phyloP scores from a whole-genome alignment of 1,140 invertebrate genomes.

The Heliconius congener region DNA sequence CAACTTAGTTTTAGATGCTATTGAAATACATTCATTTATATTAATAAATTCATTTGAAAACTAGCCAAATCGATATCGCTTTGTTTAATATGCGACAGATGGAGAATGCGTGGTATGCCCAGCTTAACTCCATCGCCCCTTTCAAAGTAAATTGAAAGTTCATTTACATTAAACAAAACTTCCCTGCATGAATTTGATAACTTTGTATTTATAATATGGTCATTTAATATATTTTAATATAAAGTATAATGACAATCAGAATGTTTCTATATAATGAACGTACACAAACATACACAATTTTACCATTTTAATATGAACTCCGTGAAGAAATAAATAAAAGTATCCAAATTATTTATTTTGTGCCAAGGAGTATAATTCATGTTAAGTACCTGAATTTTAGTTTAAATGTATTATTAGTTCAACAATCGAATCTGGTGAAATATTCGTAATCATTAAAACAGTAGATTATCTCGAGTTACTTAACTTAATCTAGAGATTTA shows the following conservation, averaged over 20 bases:
- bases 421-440: neutral
- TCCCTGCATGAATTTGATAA: too few relatives aligned
- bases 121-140: too few relatives aligned
- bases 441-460: neutral
- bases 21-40: too few relatives aligned
- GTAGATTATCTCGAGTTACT: neutral
- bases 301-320: neutral
- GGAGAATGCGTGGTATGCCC: too few relatives aligned
- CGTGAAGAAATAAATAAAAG: neutral
- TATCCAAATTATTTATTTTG: neutral
- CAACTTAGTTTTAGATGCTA: too few relatives aligned
- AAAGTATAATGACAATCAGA: too few relatives aligned
- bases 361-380: neutral
- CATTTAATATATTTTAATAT: neutral
- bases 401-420: neutral
- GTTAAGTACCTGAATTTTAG: neutral
- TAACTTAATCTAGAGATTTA: slow-evolving; percentile 14
- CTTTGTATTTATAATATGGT: too few relatives aligned
- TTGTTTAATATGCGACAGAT: too few relatives aligned
- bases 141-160: too few relatives aligned
- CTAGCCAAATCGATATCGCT: too few relatives aligned
- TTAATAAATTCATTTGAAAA: too few relatives aligned
- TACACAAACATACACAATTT: neutral
- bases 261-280: neutral
- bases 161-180: too few relatives aligned